phyloP scores from a whole-genome alignment of 2,888 invertebrate genomes.

The Poecilus cupreus region DNA sequence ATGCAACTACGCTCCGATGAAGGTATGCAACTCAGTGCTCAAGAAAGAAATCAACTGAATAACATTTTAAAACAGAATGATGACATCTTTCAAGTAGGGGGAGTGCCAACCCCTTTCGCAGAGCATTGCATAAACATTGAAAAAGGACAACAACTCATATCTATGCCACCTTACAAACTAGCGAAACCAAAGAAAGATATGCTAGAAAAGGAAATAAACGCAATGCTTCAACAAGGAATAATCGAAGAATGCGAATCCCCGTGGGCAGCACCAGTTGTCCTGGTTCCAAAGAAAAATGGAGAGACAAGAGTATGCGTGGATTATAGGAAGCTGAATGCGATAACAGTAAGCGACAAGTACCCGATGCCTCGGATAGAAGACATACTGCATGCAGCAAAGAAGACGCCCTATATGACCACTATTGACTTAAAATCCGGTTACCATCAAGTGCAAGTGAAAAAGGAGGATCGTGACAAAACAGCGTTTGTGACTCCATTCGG shows the following conservation, averaged over 20 bases:
- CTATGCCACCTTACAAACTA: no score
- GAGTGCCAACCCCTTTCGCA: slow-evolving; percentile 9
- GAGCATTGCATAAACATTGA: no score
- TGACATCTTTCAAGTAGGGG: slow-evolving; percentile 4
- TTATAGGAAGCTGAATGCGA: slow-evolving; percentile 62
- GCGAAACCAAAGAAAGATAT: no score
- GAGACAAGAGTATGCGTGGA: slow-evolving; percentile 65
- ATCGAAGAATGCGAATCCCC: slow-evolving; percentile 60
- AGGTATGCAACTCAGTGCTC: no score
- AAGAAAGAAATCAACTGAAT: no score
- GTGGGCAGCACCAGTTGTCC: slow-evolving; percentile 66
- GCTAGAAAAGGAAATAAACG: no score
- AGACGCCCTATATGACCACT: neutral
- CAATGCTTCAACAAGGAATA: no score
- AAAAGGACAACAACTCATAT: no score
- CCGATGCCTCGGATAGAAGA: slow-evolving; percentile 4
- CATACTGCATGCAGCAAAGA: neutral
- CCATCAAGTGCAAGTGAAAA: neutral
- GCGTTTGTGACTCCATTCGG: neutral
- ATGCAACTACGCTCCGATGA: no score
- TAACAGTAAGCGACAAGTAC: neutral
- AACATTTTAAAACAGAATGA: no score
- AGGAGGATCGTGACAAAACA: slow-evolving; percentile 9
- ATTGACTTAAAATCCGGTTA: slow-evolving; percentile 20
- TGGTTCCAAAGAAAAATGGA: slow-evolving; percentile 66